Conservation (phyloP, 2,888 invertebrate genomes). For the Athalia circularis region DNA sequence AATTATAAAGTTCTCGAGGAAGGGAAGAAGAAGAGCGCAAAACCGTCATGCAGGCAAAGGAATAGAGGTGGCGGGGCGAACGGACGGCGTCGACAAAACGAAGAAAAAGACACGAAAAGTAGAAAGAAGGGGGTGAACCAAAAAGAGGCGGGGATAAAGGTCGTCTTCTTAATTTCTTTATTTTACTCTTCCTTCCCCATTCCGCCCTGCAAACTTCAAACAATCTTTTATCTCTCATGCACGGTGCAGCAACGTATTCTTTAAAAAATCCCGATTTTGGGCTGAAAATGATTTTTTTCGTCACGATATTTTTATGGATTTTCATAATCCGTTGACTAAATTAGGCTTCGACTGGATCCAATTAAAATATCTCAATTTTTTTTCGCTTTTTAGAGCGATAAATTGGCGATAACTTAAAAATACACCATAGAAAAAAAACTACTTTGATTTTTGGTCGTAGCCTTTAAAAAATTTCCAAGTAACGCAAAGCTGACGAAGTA, state of each 20-base stretch:
- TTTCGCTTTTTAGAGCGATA: too few relatives aligned
- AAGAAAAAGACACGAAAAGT: slow-evolving; percentile 32
- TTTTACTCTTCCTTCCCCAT: neutral
- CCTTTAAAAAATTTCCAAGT: too few relatives aligned
- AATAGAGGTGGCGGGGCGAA: slow-evolving; percentile 9
- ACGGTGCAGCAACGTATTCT: neutral
- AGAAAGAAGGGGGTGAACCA: slow-evolving; percentile 36
- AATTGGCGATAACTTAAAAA: too few relatives aligned
- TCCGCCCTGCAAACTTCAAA: neutral
- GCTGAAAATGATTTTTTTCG: too few relatives aligned
- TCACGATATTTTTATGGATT: too few relatives aligned
- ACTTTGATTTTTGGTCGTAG: too few relatives aligned
- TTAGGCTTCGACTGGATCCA: too few relatives aligned
- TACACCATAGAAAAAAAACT: too few relatives aligned
- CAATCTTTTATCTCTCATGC: slow-evolving; percentile 3
- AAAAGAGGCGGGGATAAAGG: slow-evolving; percentile 43
- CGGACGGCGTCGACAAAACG: neutral
- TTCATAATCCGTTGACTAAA: neutral
- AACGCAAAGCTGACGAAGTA: neutral
- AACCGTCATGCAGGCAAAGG: neutral
- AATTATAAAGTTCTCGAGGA: slow-evolving; percentile 72
- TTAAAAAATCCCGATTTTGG: too few relatives aligned
- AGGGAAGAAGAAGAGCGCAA: slow-evolving; percentile 45
- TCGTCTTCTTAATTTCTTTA: neutral
- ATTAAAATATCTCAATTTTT: too few relatives aligned